phyloP scores from a whole-genome alignment of 2,113 vertebrate genomes.

The Salminus brasiliensis region DNA sequence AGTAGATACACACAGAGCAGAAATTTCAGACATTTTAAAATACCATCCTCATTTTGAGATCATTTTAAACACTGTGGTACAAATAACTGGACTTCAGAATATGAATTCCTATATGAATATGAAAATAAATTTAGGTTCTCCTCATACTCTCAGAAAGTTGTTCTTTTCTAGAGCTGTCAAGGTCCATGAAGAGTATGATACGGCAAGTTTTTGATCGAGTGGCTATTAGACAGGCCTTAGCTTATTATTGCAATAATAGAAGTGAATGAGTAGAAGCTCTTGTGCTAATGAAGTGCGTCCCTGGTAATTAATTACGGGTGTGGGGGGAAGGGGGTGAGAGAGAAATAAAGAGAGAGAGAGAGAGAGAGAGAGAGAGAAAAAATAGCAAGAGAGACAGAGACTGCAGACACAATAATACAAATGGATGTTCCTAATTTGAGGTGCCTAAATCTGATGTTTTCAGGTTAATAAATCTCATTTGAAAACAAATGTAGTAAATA shows the following conservation, averaged over 20 bases:
- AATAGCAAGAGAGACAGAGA: background rate
- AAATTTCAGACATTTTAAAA: too few relatives aligned
- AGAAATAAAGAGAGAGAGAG: background rate
- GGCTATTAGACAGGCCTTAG: slow-evolving; percentile 47
- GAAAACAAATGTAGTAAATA: background rate
- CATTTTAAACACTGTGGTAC: too few relatives aligned
- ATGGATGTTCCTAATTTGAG: background rate
- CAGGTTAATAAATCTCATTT: background rate
- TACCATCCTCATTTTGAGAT: too few relatives aligned
- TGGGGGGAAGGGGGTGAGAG: background rate
- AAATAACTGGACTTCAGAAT: too few relatives aligned
- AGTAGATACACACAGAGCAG: too few relatives aligned
- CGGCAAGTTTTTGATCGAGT: slow-evolving; percentile 44
- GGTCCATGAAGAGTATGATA: slow-evolving; percentile 16
- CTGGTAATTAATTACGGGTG: slow-evolving; percentile 46
- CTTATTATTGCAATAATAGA: slow-evolving; percentile 52
- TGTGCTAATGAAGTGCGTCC: slow-evolving; percentile 53
- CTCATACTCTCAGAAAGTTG: background rate
- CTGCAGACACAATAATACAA: background rate
- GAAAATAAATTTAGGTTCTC: too few relatives aligned
- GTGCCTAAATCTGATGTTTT: background rate
- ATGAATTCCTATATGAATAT: too few relatives aligned
- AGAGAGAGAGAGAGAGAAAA: background rate
- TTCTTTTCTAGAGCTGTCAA: slow-evolving; percentile 26
- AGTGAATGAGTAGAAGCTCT: slow-evolving; percentile 45